phyloP scores from a whole-genome alignment of 2,888 invertebrate species.

The Pogonocherus hispidulus region DNA sequence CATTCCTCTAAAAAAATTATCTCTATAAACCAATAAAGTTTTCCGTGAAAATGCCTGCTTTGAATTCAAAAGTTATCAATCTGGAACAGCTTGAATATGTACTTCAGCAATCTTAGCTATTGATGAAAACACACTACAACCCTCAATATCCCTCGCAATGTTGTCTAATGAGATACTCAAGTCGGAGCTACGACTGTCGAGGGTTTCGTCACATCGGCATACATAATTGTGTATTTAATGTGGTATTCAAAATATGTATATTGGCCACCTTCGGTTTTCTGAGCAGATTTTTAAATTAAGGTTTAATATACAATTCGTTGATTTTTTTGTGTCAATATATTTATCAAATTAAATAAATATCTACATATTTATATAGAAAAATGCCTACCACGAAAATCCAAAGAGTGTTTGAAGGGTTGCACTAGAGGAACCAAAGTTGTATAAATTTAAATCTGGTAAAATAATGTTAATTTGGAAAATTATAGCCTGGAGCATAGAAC shows the following conservation, averaged over 20 bases:
- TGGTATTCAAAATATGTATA: constrained; percentile 9
- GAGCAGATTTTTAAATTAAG: neutral
- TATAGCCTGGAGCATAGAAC: too few relatives aligned
- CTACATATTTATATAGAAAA: too few relatives aligned
- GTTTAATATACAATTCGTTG: neutral
- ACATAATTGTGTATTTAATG: constrained; percentile 18
- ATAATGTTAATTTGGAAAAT: too few relatives aligned
- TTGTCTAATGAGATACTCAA: constrained; percentile 51
- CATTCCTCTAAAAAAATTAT: neutral
- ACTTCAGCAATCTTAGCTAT: constrained; percentile 46
- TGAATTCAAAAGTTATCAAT: constrained; percentile 30
- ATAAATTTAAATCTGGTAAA: too few relatives aligned
- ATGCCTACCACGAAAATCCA: too few relatives aligned
- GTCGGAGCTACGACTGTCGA: constrained; percentile 29
- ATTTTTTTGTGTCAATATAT: too few relatives aligned
- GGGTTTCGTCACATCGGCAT: constrained; percentile 22
- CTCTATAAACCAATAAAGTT: constrained; percentile 9
- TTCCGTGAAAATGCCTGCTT: constrained; percentile 7
- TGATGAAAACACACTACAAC: constrained; percentile 47
- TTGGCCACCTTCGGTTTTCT: neutral
- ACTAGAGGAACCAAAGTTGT: too few relatives aligned
- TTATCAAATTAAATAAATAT: too few relatives aligned
- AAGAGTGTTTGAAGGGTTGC: too few relatives aligned
- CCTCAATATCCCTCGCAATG: constrained; percentile 41
- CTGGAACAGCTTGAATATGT: constrained; percentile 28